Evolutionary conservation across 2,113 vertebrate species (phyloP), one percentile per base, ranked within the genome.

Genomic region (Synodontis membranacea): DNA sequence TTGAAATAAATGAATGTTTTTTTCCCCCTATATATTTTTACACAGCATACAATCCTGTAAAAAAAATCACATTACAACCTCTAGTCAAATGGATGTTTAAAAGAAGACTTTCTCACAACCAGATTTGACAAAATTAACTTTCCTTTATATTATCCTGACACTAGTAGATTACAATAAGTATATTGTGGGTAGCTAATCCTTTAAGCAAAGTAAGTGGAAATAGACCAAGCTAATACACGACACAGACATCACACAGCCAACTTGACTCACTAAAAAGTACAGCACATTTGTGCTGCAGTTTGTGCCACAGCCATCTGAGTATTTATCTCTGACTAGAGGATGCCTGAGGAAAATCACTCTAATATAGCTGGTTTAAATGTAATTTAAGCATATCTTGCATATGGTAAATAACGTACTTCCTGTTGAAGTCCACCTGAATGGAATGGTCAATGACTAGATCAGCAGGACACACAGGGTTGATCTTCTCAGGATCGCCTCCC

Each of bases 401-500:
- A 56, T 37, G 31, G 21, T 37, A 23, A 79, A 66, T 46, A 44
- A 86, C 95, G 96, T 94, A 98, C 98, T 96, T 95, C 89, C 97
- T 96, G 94, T 95, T 98, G 90, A 98, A 99, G 93, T 99, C 98
- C 84, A 99, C 98, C 89, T 99, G 98, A 92, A 99, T 97, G 91
- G 98, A 99, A 90, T 99, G 98, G 92, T 99, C 98, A 62, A 99
- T 99, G 89, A 99, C 97, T 0, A 99, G 96, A 89, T 99, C 98
- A n/a, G 95, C 98, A 1, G 98, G 98, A 86, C 98, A 99, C 9
- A 98, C 87, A 0, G 98, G 98, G 88, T 99, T 99, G 85, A 99
- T 98, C 92, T 96, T 98, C 92, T 98, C 97, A 7, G 98, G 97
- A 89, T 99, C 93, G 0, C 97, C 97, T 0, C 96, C 97, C 8